Conservation (phyloP, 2,888 invertebrate genomes). For the Plemyria rubiginata region DNA sequence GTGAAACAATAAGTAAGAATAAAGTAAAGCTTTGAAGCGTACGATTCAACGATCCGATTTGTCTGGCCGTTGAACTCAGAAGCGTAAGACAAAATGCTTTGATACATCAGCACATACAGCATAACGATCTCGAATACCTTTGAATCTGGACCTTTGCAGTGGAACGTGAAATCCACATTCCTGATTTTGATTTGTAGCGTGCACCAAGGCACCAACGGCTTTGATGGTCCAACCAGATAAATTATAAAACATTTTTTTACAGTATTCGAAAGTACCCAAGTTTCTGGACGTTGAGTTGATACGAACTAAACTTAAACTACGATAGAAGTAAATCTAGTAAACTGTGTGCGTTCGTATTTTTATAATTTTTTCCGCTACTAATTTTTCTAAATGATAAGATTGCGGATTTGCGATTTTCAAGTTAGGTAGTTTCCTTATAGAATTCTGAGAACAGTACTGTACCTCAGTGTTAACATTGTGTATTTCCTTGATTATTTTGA, state of each 20-base stretch:
- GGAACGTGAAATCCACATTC: conserved; percentile 38
- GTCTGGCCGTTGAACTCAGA: conserved; percentile 72
- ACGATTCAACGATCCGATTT: conserved; percentile 63
- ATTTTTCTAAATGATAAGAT: too few relatives aligned
- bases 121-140: conserved; percentile 37
- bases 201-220: conserved; percentile 27
- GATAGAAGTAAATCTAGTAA: too few relatives aligned
- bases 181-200: conserved; percentile 34
- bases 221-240: conserved; percentile 25
- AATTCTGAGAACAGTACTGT: too few relatives aligned
- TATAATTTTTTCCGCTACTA: too few relatives aligned
- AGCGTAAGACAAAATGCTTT: conserved; percentile 45
- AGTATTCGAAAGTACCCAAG: background rate
- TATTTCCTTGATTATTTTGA: too few relatives aligned
- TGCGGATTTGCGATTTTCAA: too few relatives aligned
- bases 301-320: too few relatives aligned
- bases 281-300: too few relatives aligned
- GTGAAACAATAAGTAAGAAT: conserved; percentile 35
- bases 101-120: conserved; percentile 39
- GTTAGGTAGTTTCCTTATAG: too few relatives aligned
- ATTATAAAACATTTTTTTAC: conserved; percentile 25
- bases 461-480: too few relatives aligned
- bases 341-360: too few relatives aligned
- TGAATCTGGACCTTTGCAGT: conserved; percentile 31
- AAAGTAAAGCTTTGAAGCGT: conserved; percentile 55